Percentiles rank a stretch among this genome's conserved stretches.
Conservation (phyloP, 2,113 vertebrate species). For the Monarcha castaneiventris region DNA sequence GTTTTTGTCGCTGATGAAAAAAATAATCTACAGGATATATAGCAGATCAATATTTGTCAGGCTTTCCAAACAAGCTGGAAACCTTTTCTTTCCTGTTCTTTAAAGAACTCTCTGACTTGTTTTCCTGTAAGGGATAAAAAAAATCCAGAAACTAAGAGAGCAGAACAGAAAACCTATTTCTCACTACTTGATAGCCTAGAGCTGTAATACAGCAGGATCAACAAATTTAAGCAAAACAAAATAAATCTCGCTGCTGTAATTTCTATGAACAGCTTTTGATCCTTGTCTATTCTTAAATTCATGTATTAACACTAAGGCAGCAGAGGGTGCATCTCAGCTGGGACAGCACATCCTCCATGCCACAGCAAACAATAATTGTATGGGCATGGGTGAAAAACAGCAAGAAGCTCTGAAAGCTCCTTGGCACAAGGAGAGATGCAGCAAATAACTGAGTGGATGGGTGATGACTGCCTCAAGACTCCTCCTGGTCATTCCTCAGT, state of each 20-base stretch:
- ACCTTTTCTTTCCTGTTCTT: background rate
- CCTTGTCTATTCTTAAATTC: background rate
- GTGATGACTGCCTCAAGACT: background rate
- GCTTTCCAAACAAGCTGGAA: conserved; percentile 2
- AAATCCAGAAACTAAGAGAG: background rate
- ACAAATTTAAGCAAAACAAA: background rate
- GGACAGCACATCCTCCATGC: background rate
- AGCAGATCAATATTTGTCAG: conserved; percentile 17
- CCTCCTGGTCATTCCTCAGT: background rate
- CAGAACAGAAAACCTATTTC: conserved; percentile 45
- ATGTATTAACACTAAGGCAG: background rate
- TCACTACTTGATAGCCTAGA: conserved; percentile 15
- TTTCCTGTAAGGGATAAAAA: conserved; percentile 4
- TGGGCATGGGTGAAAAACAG: background rate
- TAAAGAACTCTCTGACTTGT: background rate
- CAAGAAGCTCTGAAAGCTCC: background rate
- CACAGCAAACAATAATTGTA: background rate
- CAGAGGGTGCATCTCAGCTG: background rate
- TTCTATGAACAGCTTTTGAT: background rate
- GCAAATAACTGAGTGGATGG: background rate
- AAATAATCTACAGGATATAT: background rate
- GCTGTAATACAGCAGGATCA: background rate
- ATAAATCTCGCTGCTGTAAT: background rate
- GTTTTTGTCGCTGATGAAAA: conserved; percentile 27
- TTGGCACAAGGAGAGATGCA: background rate